Evolutionary conservation across 2,888 invertebrate species (phyloP), one percentile per base, ranked within the genome.

Genomic region (Strigamia maritima): DNA sequence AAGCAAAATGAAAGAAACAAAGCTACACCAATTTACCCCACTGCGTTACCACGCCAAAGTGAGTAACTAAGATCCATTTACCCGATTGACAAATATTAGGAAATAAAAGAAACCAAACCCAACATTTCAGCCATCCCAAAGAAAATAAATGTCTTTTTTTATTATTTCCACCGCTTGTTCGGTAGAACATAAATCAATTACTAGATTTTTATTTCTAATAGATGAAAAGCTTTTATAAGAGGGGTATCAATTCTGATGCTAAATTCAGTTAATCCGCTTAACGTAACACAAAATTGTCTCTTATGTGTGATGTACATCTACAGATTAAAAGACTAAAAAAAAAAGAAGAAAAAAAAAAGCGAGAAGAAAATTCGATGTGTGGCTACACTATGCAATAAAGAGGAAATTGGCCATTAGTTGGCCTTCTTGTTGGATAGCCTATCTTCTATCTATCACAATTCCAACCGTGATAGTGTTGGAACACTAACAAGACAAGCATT

Each of bases 321-420:
- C 8, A 35, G 35, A 35, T 35, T 35, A 35, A 35, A 35, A 10
- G 35, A 35, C n/a, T n/a, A 6, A 3, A 44, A 44, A 44, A 54
- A 3, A 2, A 54, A 44, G 16, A 44, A 44, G 16, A 44, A 44
- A 10, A 44, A 44, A 44, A 10, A 54, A n/a, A 19, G 8, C 1
- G 19, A 70, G 28, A 70, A 26, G 14, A 16, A 14, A 70, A 19
- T 60, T 8, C 44, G n/a, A 22, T 70, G 70, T 54, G 54, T 19
- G 54, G 54, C 54, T 12, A 10, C 28, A 70, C 35, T 35, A 35
- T 35, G 35, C 28, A 70, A 26, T 70, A 28, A 16, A 10, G 24
- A 24, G 70, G 70, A 70, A 70, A 70, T 70, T 70, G 70, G n/a
- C 70, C 70, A 26, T 70, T 70, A 70, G 60, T 28, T 70, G 70